Percentiles rank a stretch among this genome's conserved stretches.
phyloP scores from a whole-genome alignment of 2,113 vertebrate genomes.

The Chlamydotis undulata region DNA sequence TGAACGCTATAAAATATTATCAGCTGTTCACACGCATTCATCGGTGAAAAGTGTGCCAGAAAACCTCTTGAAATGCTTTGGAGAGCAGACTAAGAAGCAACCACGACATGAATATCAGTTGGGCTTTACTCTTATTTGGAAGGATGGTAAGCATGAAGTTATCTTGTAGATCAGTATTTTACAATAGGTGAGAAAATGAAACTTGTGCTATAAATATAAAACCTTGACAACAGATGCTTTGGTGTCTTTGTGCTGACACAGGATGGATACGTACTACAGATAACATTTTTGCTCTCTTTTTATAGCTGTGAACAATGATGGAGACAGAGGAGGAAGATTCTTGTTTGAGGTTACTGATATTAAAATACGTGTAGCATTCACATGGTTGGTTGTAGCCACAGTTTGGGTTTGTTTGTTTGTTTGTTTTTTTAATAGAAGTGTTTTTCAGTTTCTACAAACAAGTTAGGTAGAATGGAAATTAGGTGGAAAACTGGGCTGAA shows the following conservation, averaged over 20 bases:
- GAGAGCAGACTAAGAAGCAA: slow-evolving; percentile 81
- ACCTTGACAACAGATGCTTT: not conserved
- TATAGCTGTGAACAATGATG: not conserved
- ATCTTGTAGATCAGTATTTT: not conserved
- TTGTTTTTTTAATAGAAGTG: not conserved
- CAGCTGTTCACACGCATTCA: slow-evolving; percentile 93
- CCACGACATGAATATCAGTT: slow-evolving; percentile 88
- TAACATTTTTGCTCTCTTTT: not conserved
- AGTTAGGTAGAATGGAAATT: not conserved
- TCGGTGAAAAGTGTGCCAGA: slow-evolving; percentile 81
- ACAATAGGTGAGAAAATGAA: not conserved
- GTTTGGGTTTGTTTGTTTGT: no score
- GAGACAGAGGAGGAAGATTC: not conserved
- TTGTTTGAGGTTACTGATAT: not conserved
- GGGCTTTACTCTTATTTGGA: slow-evolving; percentile 98
- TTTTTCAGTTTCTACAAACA: not conserved
- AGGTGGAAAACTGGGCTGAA: not conserved
- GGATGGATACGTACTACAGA: rapidly evolving
- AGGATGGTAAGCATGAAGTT: slow-evolving; percentile 84
- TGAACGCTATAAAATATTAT: slow-evolving; percentile 85
- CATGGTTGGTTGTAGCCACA: not conserved
- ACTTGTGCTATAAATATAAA: not conserved
- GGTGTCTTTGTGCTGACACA: not conserved
- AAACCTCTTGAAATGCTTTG: slow-evolving; percentile 89
- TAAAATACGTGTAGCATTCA: not conserved